Evolutionary conservation across 2,113 vertebrate genomes (phyloP), one percentile per base, ranked within the genome.

Genomic region (Scomber japonicus): DNA sequence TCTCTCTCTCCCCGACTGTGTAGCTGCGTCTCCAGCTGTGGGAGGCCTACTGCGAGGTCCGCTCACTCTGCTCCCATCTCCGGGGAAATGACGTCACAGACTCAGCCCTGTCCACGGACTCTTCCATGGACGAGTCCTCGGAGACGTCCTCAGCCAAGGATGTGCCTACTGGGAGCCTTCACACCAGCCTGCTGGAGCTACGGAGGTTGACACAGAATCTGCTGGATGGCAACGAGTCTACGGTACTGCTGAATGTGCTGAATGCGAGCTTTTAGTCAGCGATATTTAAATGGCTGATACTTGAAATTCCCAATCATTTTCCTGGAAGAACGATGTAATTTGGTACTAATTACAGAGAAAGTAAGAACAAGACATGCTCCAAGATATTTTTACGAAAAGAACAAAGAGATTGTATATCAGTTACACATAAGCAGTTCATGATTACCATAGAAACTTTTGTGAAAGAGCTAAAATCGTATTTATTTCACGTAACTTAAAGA

Each of bases 91-190:
- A 99, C 89, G 95, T 98, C 9, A 98, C 97, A 0, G 98, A 99
- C 91, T 99, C 98, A 0, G 98, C 97, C 0, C 95, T 99, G 80
- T 99, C 97, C 88, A 99, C 97, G 0, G 98, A 99, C 91, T 99
- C 97, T 78, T 99, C 98, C 10, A 99, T 99, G 97, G 98, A 99
- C 11, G 98, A 99, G 90, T 99, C 97, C 49, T 99, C 98, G 0
- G 98, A 99, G 94, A 98, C 97, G 44, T 97, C 97, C 1, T 98
- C 98, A 2, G 96, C 97, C 93, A 99, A 98, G 94, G 98, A 99
- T 0, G 95, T 99, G 71, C 97, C 97, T 1, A 97, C 96, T 0
- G 97, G 97, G 46, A 98, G 97, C 93, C 93, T 99, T 70, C 96
- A 97, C 70, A 95, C 97, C 7, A 95, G 96, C 62, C 96, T 99